A percentile compares a stretch with the other conserved stretches of the same genome.
Evolutionary conservation across 2,113 vertebrate species (phyloP).

Genomic region (Crocuta crocuta): DNA sequence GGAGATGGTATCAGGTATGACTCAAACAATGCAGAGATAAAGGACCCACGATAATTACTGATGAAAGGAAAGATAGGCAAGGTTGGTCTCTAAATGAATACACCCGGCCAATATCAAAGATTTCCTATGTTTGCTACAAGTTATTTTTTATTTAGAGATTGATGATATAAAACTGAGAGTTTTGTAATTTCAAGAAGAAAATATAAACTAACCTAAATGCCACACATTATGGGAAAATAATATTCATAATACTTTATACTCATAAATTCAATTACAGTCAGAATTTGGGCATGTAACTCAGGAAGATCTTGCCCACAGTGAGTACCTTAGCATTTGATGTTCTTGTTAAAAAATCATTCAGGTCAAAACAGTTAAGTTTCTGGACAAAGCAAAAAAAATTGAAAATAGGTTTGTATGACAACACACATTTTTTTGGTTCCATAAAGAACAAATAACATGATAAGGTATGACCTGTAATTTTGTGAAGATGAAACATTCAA

Average conservation of each 20-base stretch:
- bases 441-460: not conserved
- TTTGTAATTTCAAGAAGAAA: slow-evolving; percentile 61
- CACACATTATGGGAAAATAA: slow-evolving; percentile 8
- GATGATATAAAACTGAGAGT: not conserved
- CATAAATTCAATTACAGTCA: slow-evolving; percentile 5
- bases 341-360: slow-evolving; percentile 58
- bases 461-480: slow-evolving; percentile 30
- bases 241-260: not conserved
- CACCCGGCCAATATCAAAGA: not conserved
- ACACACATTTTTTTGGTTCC: not conserved
- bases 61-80: slow-evolving; percentile 61
- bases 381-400: slow-evolving; percentile 54
- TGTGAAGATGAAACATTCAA: not conserved
- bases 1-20: slow-evolving; percentile 69
- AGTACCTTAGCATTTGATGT: slow-evolving; percentile 35
- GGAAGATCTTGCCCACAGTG: slow-evolving; percentile 46
- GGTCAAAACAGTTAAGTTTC: slow-evolving; percentile 60
- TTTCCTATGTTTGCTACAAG: not conserved
- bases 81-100: slow-evolving; percentile 47
- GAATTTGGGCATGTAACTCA: not conserved
- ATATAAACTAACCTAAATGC: slow-evolving; percentile 14
- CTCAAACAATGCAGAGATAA: slow-evolving; percentile 53
- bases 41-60: not conserved
- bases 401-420: slow-evolving; percentile 41
- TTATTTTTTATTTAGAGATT: not conserved